These are phyloP conservation scores for Crambe crambe DNA, from an alignment of 37 sponge, comb jelly and placozoan genomes.

Conservation along the genomic window DNA sequence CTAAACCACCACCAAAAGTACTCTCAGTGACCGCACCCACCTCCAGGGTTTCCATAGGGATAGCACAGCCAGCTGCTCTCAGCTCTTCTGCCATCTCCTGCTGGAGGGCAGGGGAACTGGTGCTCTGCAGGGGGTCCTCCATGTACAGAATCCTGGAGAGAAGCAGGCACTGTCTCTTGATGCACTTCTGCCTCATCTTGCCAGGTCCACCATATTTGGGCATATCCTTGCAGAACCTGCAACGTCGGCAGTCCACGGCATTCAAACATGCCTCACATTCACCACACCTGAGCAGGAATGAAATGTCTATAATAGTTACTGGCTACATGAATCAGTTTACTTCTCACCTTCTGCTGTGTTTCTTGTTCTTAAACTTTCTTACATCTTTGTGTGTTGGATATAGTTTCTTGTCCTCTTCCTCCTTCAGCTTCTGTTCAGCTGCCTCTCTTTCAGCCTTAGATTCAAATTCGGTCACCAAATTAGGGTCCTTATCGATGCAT, in stretches of 20 bases:
- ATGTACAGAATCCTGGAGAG: constrained; percentile 56
- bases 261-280: constrained; percentile 70
- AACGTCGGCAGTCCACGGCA: constrained; percentile 67
- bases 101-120: constrained; percentile 3
- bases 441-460: constrained; percentile 11
- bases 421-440: background rate
- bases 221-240: constrained; percentile 88
- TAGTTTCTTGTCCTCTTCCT: constrained; percentile 11
- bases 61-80: constrained; percentile 2
- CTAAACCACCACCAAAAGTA: background rate
- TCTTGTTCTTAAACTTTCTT: constrained; percentile 19
- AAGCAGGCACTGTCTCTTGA: constrained; percentile 72
- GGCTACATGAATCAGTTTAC: background rate
- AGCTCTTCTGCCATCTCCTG: constrained; percentile 41
- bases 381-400: background rate
- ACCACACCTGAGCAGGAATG: constrained; percentile 40
- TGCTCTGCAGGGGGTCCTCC: constrained; percentile 52
- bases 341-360: constrained; percentile 34
- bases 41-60: background rate
- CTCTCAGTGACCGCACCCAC: background rate
- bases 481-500: constrained; percentile 52
- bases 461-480: constrained; percentile 34
- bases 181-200: constrained; percentile 77
- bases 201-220: constrained; percentile 84
- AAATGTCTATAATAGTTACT: background rate